phyloP scores from a whole-genome alignment of 1,140 invertebrate species.

The Kradibia gibbosae region DNA sequence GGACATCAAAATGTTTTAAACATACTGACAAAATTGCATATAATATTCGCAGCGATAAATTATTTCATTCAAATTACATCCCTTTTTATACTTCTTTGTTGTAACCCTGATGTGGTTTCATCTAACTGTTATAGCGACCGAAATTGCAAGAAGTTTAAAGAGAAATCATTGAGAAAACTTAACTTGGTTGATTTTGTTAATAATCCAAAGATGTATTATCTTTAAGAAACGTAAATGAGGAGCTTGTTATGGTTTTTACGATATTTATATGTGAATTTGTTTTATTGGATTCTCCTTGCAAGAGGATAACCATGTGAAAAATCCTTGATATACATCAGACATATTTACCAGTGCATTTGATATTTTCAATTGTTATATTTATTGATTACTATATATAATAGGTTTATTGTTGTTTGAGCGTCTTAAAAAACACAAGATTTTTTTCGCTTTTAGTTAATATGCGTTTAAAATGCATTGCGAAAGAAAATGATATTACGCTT shows the following conservation, averaged over 20 bases:
- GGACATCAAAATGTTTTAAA: slow-evolving; percentile 6
- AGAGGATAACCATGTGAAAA: slow-evolving; percentile 11
- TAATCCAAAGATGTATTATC: slow-evolving; percentile 66
- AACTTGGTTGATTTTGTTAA: slow-evolving; percentile 59
- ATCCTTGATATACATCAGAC: slow-evolving; percentile 29
- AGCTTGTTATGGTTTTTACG: slow-evolving; percentile 57
- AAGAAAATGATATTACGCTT: slow-evolving; percentile 10
- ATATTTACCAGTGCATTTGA: slow-evolving; percentile 57
- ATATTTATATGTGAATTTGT: slow-evolving; percentile 52
- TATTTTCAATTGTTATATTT: slow-evolving; percentile 62
- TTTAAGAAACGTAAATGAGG: slow-evolving; percentile 53
- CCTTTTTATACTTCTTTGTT: slow-evolving; percentile 51
- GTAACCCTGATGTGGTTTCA: slow-evolving; percentile 46
- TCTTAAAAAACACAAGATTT: slow-evolving; percentile 25
- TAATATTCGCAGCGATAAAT: slow-evolving; percentile 31
- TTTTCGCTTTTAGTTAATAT: slow-evolving; percentile 33
- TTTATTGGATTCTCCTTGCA: slow-evolving; percentile 47
- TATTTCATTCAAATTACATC: slow-evolving; percentile 32
- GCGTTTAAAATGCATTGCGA: slow-evolving; percentile 3
- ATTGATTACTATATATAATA: slow-evolving; percentile 61
- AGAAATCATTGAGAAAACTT: slow-evolving; percentile 29
- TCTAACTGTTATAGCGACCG: slow-evolving; percentile 46
- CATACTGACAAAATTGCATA: slow-evolving; percentile 18
- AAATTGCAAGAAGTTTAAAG: slow-evolving; percentile 18
- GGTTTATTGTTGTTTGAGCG: slow-evolving; percentile 59